phyloP scores from a whole-genome alignment of 2,113 vertebrate genomes.

The Pluvianellus socialis region DNA sequence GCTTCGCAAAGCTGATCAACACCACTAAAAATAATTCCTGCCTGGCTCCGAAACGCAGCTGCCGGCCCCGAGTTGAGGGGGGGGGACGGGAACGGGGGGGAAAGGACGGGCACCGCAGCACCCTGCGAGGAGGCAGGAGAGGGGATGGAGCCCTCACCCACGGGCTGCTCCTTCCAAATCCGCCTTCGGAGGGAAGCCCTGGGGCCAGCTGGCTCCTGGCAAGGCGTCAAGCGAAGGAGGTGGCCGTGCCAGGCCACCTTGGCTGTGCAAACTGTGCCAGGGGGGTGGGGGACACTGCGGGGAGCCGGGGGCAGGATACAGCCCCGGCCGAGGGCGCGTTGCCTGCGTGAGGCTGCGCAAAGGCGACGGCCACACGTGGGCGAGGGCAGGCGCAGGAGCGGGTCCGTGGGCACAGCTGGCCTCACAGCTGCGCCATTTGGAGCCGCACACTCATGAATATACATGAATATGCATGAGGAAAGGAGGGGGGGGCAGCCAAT shows the following conservation, averaged over 20 bases:
- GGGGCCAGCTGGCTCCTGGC: background rate
- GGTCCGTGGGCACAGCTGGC: slow-evolving; percentile 74
- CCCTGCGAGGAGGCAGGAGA: background rate
- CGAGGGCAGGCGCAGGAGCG: slow-evolving; percentile 1
- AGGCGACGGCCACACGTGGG: background rate
- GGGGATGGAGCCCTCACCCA: background rate
- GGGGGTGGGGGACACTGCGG: too few relatives aligned
- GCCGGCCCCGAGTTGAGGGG: too few relatives aligned
- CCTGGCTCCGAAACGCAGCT: background rate
- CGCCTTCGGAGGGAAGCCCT: background rate
- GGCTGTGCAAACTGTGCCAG: rapidly evolving
- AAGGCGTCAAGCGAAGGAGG: rapidly evolving
- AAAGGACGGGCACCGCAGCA: background rate
- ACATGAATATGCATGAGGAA: slow-evolving; percentile 34
- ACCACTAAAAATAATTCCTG: background rate
- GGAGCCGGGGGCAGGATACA: background rate
- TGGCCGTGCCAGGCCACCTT: background rate
- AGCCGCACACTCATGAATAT: slow-evolving; percentile 69
- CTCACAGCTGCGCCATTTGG: slow-evolving; percentile 79
- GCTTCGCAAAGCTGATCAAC: background rate
- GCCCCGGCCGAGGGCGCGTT: rapidly evolving
- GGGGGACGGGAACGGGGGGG: too few relatives aligned
- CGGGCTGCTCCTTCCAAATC: background rate
- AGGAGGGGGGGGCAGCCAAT: slow-evolving; percentile 66
- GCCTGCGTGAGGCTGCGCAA: rapidly evolving